Base-by-base conservation (phyloP, 2,888 invertebrate species). In the Hemistola chrysoprasaria region DNA sequence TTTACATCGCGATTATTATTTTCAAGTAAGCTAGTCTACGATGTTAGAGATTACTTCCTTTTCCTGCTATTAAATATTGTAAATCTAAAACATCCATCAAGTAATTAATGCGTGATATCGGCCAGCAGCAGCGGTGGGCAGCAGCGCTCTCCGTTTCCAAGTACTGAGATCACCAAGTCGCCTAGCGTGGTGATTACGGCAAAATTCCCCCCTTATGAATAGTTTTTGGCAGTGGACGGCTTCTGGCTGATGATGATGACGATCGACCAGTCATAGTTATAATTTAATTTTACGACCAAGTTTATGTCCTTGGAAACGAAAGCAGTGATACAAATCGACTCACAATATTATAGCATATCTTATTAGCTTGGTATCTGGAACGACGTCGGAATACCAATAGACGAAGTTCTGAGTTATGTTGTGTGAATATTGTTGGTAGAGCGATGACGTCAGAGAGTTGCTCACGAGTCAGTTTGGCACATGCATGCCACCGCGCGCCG, bases 1-100 rank as follows among this genome's bases (percentile, higher is more conserved):
- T 59, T 59, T 49, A 46, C 46, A 48, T 59, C 56, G 50, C 53
- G 58, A 65, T 69, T 64, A 60, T 59, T 59, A 44, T 49, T 53
- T 56, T 55, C 48, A 48, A 53, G 16, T 16, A 16, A 16, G 3
- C 16, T 16, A 16, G 16, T 4, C 16, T 16, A 3, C 16, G 16
- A 4, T 16, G 16, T 16, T 16, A 16, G 16, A 16, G 16, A 2
- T 16, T 16, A 16, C 16, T 16, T 4, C n/a, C n/a, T n/a, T n/a
- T n/a, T n/a, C n/a, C 24, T n/a, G n/a, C 9, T 24, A 9, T 24
- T 9, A 9, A 24, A 24, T n/a, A n/a, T n/a, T n/a, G n/a, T n/a
- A n/a, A n/a, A n/a, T n/a, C n/a, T n/a, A n/a, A n/a, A n/a, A n/a
- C n/a, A n/a, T n/a, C n/a, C n/a, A n/a, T n/a, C n/a, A n/a, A n/a